A percentile compares a stretch with the other conserved stretches of the same genome.
Evolutionary conservation across 2,113 vertebrate genomes (phyloP).

Genomic region (Henicopernis longicauda): DNA sequence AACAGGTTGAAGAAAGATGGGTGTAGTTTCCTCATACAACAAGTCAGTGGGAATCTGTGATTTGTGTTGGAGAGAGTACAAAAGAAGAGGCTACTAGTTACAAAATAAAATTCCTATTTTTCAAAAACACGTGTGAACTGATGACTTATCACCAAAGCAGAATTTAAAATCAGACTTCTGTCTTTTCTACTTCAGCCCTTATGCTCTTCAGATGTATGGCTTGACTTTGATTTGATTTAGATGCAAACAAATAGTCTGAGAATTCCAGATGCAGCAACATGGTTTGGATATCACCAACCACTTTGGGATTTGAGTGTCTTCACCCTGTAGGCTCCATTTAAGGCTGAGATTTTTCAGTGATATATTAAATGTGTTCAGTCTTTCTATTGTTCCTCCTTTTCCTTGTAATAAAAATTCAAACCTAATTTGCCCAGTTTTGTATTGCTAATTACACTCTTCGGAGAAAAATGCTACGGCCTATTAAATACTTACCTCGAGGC

Average conservation of each 20-base stretch:
- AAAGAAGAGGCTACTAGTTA: neutral
- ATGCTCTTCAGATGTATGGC: neutral
- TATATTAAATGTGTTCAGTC: neutral
- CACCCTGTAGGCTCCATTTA: neutral
- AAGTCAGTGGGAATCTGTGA: neutral
- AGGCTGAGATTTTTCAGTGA: neutral
- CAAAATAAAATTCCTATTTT: neutral
- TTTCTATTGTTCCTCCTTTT: neutral
- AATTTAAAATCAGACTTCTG: neutral
- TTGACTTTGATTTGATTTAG: neutral
- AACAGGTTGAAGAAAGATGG: conserved; percentile 6
- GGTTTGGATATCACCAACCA: neutral
- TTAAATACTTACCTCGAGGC: neutral
- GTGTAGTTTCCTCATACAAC: neutral
- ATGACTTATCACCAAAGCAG: neutral
- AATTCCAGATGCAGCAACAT: neutral
- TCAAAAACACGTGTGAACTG: neutral
- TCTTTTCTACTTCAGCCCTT: neutral
- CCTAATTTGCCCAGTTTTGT: neutral
- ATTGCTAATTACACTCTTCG: neutral
- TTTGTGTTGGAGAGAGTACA: neutral
- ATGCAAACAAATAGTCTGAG: neutral
- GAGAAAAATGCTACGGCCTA: neutral
- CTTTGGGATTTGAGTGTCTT: neutral
- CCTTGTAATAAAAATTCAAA: neutral